Percentiles rank a stretch among this genome's conserved stretches.
Evolutionary conservation across 2,888 invertebrate species (phyloP).

Genomic region (Agrochola macilenta): DNA sequence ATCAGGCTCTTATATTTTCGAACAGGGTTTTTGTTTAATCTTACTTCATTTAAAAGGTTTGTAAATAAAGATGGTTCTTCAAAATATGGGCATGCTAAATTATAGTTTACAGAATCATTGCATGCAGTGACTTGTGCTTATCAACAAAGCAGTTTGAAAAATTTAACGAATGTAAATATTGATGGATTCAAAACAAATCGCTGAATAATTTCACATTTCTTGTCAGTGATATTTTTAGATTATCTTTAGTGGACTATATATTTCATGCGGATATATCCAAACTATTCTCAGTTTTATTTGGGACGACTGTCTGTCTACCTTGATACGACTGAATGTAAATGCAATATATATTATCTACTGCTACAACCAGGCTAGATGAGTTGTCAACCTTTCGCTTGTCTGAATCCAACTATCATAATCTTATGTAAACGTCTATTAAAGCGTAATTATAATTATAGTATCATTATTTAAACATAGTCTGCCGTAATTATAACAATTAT

Average conservation of each 20-base stretch:
- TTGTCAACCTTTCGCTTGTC: slow-evolving; percentile 18
- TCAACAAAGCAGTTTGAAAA: slow-evolving; percentile 12
- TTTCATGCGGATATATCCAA: background rate
- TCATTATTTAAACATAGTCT: slow-evolving; percentile 56
- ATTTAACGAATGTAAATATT: background rate
- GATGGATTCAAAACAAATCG: slow-evolving; percentile 15
- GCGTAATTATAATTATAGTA: slow-evolving; percentile 64
- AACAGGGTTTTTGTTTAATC: background rate
- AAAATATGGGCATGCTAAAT: background rate
- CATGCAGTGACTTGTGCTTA: background rate
- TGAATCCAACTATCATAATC: slow-evolving; percentile 6
- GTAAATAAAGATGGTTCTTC: background rate
- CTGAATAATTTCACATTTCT: background rate
- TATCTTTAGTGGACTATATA: background rate
- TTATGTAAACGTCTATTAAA: slow-evolving; percentile 33
- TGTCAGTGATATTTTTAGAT: background rate
- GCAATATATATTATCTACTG: background rate
- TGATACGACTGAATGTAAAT: background rate
- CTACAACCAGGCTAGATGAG: background rate
- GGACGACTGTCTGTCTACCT: too few relatives aligned
- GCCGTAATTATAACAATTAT: slow-evolving; percentile 58
- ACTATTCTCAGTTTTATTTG: background rate
- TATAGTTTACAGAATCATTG: background rate
- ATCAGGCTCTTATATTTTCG: background rate
- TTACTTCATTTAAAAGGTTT: slow-evolving; percentile 11